Base-by-base conservation (phyloP, 2,797 vertebrate species). In the Remorina albescens region DNA sequence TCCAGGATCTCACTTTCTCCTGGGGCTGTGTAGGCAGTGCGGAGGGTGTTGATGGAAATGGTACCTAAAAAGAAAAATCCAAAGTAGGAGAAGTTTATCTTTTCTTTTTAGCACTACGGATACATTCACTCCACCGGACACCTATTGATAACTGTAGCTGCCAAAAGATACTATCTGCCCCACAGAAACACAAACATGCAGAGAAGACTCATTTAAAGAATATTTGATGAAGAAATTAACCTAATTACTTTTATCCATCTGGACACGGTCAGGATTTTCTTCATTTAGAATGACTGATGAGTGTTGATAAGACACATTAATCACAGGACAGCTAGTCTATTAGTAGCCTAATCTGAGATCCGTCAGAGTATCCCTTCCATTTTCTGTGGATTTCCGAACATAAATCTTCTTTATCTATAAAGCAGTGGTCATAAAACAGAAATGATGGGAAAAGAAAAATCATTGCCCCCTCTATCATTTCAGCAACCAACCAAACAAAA, bases 1-100 rank as follows among this genome's bases (percentile, higher is more conserved):
- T 99, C 98, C 78, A 99, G 93, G 81, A 99, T 98, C 89, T 99
- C 98, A 81, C 97, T 99, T 92, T 99, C 98, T 0, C 98, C 98
- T 0, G 97, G 97, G 26, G 97, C 96, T 0, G 97, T 98, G 67
- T 98, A 99, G 5, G 97, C 97, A 0, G 96, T 97, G 4, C 98
- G 97, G 42, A 97, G 79, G 0, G 96, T 98, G 90, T 99, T 99
- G 91, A 99, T 96, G 69, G 98, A 98, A 93, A 99, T 98, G 57
- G 97, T 98, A 87, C 98, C 98, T 99, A 74, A 59, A 75, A 49
- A 58, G 57, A 73, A 68, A 18, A 21, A 60, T 21, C 84, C 1
- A 77, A n/a, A 72, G 19, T 19, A 18, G 34, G 61, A 73, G 58
- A 67, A 6, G 32, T 62, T 51, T 26, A 8, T 76, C 58, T 71